Conservation (phyloP, 2,113 vertebrate species). For the Corythoichthys haematopterus region DNA sequence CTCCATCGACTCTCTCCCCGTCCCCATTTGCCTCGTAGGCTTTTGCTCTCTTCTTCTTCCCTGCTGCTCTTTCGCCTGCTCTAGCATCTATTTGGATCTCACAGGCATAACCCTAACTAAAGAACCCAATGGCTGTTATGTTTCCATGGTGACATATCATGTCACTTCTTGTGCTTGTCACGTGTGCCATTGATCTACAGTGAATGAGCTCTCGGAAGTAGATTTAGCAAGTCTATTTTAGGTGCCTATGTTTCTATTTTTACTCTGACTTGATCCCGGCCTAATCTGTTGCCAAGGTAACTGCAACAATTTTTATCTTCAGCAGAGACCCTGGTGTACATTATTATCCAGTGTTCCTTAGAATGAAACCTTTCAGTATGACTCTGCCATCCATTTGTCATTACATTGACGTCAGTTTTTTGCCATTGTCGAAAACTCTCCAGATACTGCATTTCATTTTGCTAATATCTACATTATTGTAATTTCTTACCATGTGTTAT, state of each 20-base stretch:
- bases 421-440: background rate
- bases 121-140: constrained; percentile 13
- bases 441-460: background rate
- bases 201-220: constrained; percentile 16
- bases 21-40: constrained; percentile 14
- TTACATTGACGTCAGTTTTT: background rate
- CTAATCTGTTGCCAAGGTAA: constrained; percentile 53
- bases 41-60: constrained; percentile 20
- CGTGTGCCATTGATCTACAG: constrained; percentile 9
- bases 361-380: background rate
- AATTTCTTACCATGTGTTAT: background rate
- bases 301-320: constrained; percentile 18
- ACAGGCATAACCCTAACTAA: constrained; percentile 2
- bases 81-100: constrained; percentile 20
- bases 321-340: constrained; percentile 13
- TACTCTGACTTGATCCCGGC: constrained; percentile 3
- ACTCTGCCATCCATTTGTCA: background rate
- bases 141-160: constrained; percentile 39
- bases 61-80: constrained; percentile 43
- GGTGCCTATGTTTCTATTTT: constrained; percentile 24
- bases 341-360: background rate
- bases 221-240: constrained; percentile 50
- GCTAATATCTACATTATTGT: background rate
- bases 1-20: constrained; percentile 11
- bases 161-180: constrained; percentile 15